A percentile compares a stretch with the other conserved stretches of the same genome.
Conservation (phyloP, 23 tunicate species). For the Halocynthia roretzi region DNA sequence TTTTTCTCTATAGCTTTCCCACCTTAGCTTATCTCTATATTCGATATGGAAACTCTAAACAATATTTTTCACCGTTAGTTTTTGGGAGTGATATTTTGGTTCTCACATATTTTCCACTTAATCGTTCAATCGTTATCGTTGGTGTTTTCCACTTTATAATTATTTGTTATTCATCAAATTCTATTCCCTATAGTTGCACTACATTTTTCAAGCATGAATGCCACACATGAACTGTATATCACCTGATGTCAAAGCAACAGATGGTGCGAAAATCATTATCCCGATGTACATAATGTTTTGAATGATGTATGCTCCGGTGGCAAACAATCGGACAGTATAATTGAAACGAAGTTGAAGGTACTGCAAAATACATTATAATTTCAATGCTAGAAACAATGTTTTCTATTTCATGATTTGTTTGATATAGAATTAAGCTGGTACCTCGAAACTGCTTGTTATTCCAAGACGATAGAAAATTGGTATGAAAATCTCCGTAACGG, state of each 20-base stretch:
- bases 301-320: constrained; percentile 17
- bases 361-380: constrained; percentile 1
- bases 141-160: no score
- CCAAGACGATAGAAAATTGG: constrained; percentile 28
- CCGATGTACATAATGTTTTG: constrained; percentile 25
- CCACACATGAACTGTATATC: not conserved
- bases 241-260: constrained; percentile 12
- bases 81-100: no score
- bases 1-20: no score
- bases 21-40: no score
- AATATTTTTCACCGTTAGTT: no score
- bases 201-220: not conserved
- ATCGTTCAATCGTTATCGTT: no score
- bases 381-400: constrained; percentile 27
- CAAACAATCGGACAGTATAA: constrained; percentile 15
- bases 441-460: constrained; percentile 33
- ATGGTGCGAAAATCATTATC: constrained; percentile 25
- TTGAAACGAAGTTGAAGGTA: constrained; percentile 26
- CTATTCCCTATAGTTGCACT: no score
- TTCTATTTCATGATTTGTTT: constrained; percentile 19
- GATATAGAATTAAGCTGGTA: not conserved
- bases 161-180: no score
- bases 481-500: constrained; percentile 22
- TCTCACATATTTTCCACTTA: no score
- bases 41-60: no score